phyloP scores from a whole-genome alignment of 1,140 invertebrate genomes.

The Solenopsis fugax region DNA sequence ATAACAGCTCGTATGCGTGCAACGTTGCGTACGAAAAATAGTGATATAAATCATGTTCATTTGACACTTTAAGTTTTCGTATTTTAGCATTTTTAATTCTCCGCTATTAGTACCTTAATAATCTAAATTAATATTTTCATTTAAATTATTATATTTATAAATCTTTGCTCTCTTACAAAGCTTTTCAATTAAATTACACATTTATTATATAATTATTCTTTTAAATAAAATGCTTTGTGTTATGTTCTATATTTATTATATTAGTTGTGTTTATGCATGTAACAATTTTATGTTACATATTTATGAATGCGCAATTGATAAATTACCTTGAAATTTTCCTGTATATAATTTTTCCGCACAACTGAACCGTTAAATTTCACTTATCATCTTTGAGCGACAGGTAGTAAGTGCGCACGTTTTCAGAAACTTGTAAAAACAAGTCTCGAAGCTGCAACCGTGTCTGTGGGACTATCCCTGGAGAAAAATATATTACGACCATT shows the following conservation, averaged over 20 bases:
- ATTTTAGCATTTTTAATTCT: not conserved
- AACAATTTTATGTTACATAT: not conserved
- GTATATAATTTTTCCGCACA: constrained; percentile 5
- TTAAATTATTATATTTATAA: not conserved
- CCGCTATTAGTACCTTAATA: not conserved
- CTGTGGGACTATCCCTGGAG: not conserved
- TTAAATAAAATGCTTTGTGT: constrained; percentile 21
- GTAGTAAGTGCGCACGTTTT: constrained; percentile 9
- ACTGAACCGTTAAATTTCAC: constrained; percentile 37
- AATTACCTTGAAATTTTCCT: constrained; percentile 27
- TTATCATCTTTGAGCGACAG: constrained; percentile 40
- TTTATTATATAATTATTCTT: constrained; percentile 2
- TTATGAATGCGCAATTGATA: not conserved
- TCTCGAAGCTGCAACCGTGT: constrained; percentile 17
- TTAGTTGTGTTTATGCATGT: not conserved
- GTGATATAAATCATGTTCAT: constrained; percentile 3
- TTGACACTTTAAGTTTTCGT: not conserved
- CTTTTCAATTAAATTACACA: not conserved
- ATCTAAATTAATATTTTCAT: not conserved
- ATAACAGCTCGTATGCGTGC: not conserved
- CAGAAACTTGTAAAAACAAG: constrained; percentile 52
- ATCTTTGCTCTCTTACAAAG: not conserved
- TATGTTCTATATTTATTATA: not conserved
- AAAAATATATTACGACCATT: constrained; percentile 60
- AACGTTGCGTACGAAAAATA: not conserved